Base-by-base conservation (phyloP, 2,797 vertebrate species). In the Pempheris klunzingeri region DNA sequence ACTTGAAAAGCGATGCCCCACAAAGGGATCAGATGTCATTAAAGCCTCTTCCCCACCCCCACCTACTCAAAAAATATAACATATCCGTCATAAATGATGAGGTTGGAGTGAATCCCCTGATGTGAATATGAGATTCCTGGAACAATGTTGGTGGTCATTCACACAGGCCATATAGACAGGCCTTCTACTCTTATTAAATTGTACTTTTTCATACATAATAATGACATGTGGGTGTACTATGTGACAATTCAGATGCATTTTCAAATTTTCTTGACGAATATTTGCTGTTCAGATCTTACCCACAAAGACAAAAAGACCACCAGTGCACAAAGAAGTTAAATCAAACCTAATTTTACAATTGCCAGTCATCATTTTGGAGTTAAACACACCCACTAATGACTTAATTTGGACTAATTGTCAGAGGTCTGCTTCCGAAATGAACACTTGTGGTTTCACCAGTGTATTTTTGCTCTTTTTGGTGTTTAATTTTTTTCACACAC, bases 21-120 rank as follows among this genome's bases (percentile, higher is more conserved):
- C 88, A 90, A 91, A 85, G 84, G 81, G 87, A 91, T 91, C 89
- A 80, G 55, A 90, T 90, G 82, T 82, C 84, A 75, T 61, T 44
- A 69, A 77, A 81, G 79, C 78, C 73, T 62, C 54, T 24, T 39
- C 54, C 58, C 41, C 71, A 57, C 61, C 75, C 78, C 82, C 74
- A 80, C 87, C 84, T 75, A 74, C 80, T 90, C 76, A 61, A 72
- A 80, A 83, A 81, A 77, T 81, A 84, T 82, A 86, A 84, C 76
- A 77, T 74, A 80, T 85, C 86, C 70, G 13, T 91, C 88, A 87
- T 61, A 85, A 79, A 78, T 75, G 77, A 88, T 88, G 78, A 85
- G 76, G 76, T 74, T 81, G 68, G 80, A 90, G 64, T 65, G 74
- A 82, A 78, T 88, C 58, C 65, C 73, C 44, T 0, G 6, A 85